These are phyloP conservation scores for Netelia inedita DNA, from an alignment of 2,888 invertebrate genomes.

Conservation along the genomic window DNA sequence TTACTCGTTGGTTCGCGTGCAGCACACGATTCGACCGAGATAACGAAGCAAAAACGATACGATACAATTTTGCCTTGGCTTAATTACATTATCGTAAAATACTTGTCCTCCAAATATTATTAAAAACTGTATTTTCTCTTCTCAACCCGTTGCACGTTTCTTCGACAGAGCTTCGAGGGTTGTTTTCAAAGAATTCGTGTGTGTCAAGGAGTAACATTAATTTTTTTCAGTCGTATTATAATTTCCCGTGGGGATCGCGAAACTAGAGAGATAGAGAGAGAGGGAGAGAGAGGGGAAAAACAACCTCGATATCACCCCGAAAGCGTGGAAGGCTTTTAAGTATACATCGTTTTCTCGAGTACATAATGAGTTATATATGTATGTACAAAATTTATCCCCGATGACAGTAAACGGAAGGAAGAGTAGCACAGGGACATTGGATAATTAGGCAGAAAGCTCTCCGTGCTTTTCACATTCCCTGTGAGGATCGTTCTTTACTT, in stretches of 20 bases:
- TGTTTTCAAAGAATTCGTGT: background rate
- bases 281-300: conserved; percentile 6
- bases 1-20: too few relatives aligned
- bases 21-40: too few relatives aligned
- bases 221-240: conserved; percentile 26
- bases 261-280: background rate
- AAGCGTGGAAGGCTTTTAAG: background rate
- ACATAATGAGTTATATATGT: background rate
- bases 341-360: background rate
- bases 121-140: too few relatives aligned
- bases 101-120: too few relatives aligned
- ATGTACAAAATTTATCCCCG: background rate
- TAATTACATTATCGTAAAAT: too few relatives aligned
- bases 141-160: too few relatives aligned
- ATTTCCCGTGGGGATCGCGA: conserved; percentile 59
- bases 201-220: conserved; percentile 9
- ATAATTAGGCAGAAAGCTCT: background rate
- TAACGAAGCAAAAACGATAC: too few relatives aligned
- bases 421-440: conserved; percentile 6
- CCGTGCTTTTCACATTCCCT: background rate
- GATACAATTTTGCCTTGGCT: too few relatives aligned
- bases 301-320: background rate
- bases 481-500: background rate
- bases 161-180: background rate
- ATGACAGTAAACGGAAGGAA: background rate